A percentile compares a stretch with the other conserved stretches of the same genome.
These are phyloP conservation scores for Otolemur garnettii DNA, from an alignment of 2,113 vertebrate genomes.

Conservation along the genomic window DNA sequence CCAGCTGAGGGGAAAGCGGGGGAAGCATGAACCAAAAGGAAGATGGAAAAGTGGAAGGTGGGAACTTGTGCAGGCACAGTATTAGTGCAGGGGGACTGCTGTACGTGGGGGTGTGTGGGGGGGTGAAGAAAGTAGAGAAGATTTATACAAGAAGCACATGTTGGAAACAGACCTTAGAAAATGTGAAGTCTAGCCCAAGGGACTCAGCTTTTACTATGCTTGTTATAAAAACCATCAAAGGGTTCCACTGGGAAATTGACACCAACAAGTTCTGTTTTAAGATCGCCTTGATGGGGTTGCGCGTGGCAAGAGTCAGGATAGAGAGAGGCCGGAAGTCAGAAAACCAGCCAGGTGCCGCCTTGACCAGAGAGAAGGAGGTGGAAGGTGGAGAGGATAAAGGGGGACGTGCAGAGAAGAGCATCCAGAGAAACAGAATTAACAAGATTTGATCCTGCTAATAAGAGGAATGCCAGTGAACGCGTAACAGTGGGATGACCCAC, in stretches of 20 bases:
- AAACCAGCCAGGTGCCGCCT: not conserved
- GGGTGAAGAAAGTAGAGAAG: not conserved
- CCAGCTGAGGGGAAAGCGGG: not conserved
- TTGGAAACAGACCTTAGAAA: not conserved
- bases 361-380: not conserved
- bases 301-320: not conserved
- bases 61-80: not conserved
- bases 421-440: not conserved
- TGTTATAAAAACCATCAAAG: not conserved
- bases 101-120: rapidly evolving
- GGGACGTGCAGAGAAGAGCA: not conserved
- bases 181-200: not conserved
- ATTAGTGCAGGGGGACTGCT: not conserved
- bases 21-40: not conserved
- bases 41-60: not conserved
- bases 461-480: not conserved
- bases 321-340: not conserved
- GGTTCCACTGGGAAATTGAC: not conserved
- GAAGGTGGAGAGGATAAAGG: not conserved
- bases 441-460: not conserved
- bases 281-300: not conserved
- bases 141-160: not conserved
- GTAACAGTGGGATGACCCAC: too few relatives aligned
- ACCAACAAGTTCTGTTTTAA: not conserved
- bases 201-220: not conserved